These are phyloP conservation scores for Helicorthomorpha holstii DNA, from an alignment of 1,140 invertebrate species.

Conservation along the genomic window DNA sequence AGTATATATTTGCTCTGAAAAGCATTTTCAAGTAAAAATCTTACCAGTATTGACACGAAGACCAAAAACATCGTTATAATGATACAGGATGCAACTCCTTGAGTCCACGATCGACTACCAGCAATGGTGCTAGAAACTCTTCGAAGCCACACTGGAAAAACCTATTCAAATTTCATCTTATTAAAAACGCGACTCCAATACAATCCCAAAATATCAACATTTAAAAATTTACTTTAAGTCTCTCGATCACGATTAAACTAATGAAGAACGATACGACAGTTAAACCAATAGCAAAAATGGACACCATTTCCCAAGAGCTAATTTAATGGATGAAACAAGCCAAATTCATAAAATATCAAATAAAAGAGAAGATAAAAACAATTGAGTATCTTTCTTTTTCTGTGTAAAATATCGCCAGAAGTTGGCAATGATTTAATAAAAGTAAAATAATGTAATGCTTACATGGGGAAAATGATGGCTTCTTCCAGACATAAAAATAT, in stretches of 20 bases:
- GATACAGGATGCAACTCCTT: conserved; percentile 12
- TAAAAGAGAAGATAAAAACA: neutral
- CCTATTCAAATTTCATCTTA: too few relatives aligned
- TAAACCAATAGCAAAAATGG: neutral
- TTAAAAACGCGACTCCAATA: too few relatives aligned
- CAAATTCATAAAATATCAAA: neutral
- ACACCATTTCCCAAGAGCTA: neutral
- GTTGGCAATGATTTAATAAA: too few relatives aligned
- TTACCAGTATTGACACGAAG: conserved; percentile 11
- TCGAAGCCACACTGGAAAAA: too few relatives aligned
- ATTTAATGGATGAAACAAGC: neutral
- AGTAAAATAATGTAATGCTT: too few relatives aligned
- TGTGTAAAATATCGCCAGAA: too few relatives aligned
- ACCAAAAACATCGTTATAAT: conserved; percentile 8
- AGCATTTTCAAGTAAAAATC: conserved; percentile 2
- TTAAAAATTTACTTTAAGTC: conserved; percentile 13
- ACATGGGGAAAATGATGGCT: conserved; percentile 44
- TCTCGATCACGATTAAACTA: conserved; percentile 15
- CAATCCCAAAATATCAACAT: too few relatives aligned
- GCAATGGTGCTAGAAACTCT: conserved; percentile 9
- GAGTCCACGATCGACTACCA: conserved; percentile 7
- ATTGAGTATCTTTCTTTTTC: neutral
- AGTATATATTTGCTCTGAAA: conserved; percentile 3
- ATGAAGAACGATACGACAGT: conserved; percentile 9
- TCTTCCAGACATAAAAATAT: conserved; percentile 22